These are phyloP conservation scores for Nephrotoma guestfalica DNA, from an alignment of 2,888 invertebrate genomes.

Conservation along the genomic window DNA sequence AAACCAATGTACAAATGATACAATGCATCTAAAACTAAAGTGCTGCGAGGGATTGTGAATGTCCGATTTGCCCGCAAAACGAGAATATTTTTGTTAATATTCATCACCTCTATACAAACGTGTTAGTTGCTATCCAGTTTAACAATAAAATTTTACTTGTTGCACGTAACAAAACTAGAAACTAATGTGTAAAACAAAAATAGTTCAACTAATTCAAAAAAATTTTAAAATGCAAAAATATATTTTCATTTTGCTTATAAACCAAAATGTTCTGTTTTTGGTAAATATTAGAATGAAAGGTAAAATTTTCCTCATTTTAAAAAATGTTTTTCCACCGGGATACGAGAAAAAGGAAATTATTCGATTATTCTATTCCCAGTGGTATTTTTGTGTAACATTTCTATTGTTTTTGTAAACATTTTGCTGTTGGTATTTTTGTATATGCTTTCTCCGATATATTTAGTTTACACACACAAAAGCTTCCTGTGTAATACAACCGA, in stretches of 20 bases:
- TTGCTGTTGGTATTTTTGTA: neutral
- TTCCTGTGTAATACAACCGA: neutral
- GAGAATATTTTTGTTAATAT: too few relatives aligned
- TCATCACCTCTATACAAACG: too few relatives aligned
- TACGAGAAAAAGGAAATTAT: neutral
- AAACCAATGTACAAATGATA: too few relatives aligned
- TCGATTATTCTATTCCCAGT: neutral
- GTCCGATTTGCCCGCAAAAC: too few relatives aligned
- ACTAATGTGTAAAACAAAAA: neutral
- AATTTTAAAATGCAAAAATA: neutral
- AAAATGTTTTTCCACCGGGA: neutral
- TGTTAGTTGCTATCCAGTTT: too few relatives aligned
- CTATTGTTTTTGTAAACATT: neutral
- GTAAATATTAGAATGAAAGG: neutral
- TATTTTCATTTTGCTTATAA: neutral
- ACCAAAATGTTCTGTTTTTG: neutral
- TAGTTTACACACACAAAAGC: neutral
- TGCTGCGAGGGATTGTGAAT: too few relatives aligned
- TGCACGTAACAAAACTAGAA: neutral
- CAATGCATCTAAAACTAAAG: too few relatives aligned
- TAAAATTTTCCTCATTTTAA: neutral
- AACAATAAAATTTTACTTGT: neutral
- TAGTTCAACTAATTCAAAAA: neutral
- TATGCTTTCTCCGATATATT: neutral
- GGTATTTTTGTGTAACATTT: neutral